Base-by-base conservation (phyloP, 2,797 vertebrate species). In the Megaceryle alcyon region DNA sequence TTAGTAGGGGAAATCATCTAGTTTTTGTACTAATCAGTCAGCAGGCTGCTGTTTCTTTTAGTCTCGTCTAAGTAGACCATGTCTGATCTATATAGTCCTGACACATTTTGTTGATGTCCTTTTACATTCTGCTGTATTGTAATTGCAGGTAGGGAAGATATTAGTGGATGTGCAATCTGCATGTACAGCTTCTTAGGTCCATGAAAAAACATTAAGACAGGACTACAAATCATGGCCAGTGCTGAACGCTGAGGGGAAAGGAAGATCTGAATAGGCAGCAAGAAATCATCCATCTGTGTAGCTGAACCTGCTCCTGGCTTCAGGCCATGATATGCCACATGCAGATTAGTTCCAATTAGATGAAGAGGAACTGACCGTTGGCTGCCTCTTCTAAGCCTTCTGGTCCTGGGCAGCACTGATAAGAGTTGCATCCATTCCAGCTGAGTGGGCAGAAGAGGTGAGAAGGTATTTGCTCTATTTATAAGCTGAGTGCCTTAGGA, bases 301-400 rank as follows among this genome's bases (percentile, higher is more conserved):
- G 75, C 59, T 91, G 85, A 93, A 92, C 82, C 69, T 96, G 49
- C 11, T 46, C 6, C 81, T 89, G 96, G 92, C 91, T 82, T 81
- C 29, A 71, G 54, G 75, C 76, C 72, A 63, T 41, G 15, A 79
- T 87, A 87, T 93, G 79, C 79, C 72, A 72, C 86, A 49, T 69
- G 68, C 61, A 81, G 78, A 94, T 92, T 93, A 86, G 79, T 78
- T 90, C 79, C 82, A 94, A 83, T 93, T 88, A 93, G 82, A 35
- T 94, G 92, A 86, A 91, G 78, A 57, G 33, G 76, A 78, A 84
- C 73, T 96, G 95, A 94, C 92, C 92, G 76, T 89, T 96, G 86
- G 93, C 94, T 96, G 82, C 88, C 84, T 95, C 79, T 49, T 88
- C 41, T 86, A 51, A 92, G 89, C 64, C 61, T 95, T 49, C 28